Evolutionary conservation across 2,113 vertebrate genomes (phyloP).

Genomic region (Monopterus albus): DNA sequence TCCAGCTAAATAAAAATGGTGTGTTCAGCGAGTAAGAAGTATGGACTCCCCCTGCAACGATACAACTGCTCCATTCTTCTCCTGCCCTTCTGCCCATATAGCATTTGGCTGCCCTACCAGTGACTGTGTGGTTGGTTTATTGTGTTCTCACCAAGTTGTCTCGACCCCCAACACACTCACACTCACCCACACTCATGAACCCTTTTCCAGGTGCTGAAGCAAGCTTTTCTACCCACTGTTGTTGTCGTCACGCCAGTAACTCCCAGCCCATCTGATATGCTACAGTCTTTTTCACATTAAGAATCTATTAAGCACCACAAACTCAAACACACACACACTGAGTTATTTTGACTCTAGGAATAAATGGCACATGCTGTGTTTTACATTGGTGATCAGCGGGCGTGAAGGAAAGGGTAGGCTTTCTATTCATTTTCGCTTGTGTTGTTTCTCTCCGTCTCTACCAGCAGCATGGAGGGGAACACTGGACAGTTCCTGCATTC

Average conservation of each 20-base stretch:
- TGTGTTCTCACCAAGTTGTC: constrained; percentile 61
- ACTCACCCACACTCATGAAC: constrained; percentile 25
- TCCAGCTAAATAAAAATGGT: background rate
- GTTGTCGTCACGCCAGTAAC: constrained; percentile 67
- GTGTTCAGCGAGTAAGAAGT: background rate
- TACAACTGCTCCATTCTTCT: constrained; percentile 69
- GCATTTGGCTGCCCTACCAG: constrained; percentile 58
- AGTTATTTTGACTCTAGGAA: constrained; percentile 80
- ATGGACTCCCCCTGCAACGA: constrained; percentile 28
- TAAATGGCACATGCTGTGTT: constrained; percentile 79
- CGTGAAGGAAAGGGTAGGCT: constrained; percentile 74
- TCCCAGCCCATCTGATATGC: constrained; percentile 62
- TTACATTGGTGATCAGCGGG: constrained; percentile 69
- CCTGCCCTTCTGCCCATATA: constrained; percentile 48
- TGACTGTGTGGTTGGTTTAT: constrained; percentile 56
- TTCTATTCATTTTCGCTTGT: constrained; percentile 69
- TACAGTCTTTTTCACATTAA: constrained; percentile 75
- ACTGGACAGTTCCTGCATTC: constrained; percentile 62
- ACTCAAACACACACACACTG: constrained; percentile 23
- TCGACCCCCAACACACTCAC: constrained; percentile 20
- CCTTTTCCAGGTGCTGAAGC: constrained; percentile 76
- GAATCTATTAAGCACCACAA: constrained; percentile 68
- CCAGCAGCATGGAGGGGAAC: constrained; percentile 64
- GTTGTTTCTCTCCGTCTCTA: constrained; percentile 47
- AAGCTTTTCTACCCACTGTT: constrained; percentile 72